Evolutionary conservation across 2,888 invertebrate genomes (phyloP), one percentile per base, ranked within the genome.

Genomic region (Phortica magna): DNA sequence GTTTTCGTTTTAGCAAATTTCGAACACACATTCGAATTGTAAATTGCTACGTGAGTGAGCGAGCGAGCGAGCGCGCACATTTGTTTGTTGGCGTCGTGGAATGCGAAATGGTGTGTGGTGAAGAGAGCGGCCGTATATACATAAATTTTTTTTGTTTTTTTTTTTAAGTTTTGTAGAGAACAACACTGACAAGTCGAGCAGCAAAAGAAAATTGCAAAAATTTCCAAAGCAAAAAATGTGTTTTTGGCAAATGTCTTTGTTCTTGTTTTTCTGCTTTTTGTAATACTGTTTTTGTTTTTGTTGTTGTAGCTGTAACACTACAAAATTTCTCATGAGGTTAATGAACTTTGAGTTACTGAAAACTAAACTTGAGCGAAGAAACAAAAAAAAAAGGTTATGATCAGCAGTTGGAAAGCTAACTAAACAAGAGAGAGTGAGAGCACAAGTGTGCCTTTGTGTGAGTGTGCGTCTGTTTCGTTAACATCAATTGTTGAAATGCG

Each of bases 1-100:
- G 88, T 88, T 88, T 88, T 83, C 73, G 84, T 81, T 88, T 85
- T 85, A 87, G 83, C 83, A 84, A 88, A 88, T 87, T 88, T 87
- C 82, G 81, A 82, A 87, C 84, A 81, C 84, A 81, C 61, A 75
- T 19, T 67, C 67, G 55, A 74, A 53, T 64, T 67, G 67, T 42
- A 67, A 67, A 42, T 67, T 12, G 48, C 48, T 48, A 48, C 39
- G 39, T 53, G 55, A 68, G 17, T 7, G 43, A 68, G 48, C 7
- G 19, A 68, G 48, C 41, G 67, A 68, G 41, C 19, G 68, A 7
- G 22, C 9, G 74, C 73, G 78, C 76, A 83, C 79, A 81, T 81
- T 84, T 84, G 85, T 77, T 87, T 76, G 79, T 77, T 85, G 61
- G 17, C 61, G 19, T 19, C 61, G 61, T 61, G 61, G 22, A 61